Evolutionary conservation across 2,888 invertebrate species (phyloP).

Genomic region (Corbicula japonica): DNA sequence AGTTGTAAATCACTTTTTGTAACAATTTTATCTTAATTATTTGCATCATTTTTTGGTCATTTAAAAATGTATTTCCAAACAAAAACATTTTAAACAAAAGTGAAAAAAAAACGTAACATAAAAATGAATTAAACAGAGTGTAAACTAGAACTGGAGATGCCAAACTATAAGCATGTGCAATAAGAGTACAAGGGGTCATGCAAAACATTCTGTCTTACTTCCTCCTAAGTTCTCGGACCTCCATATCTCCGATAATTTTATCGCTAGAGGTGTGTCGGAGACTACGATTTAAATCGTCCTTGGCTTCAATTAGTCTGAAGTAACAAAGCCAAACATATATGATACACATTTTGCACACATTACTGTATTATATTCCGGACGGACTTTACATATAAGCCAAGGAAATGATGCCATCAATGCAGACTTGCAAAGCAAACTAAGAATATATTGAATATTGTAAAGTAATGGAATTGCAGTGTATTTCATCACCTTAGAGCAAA

Average conservation of each 20-base stretch:
- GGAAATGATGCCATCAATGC: too few relatives aligned
- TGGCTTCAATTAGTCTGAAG: constrained; percentile 83
- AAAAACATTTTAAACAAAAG: background rate
- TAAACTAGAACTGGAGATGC: constrained; percentile 32
- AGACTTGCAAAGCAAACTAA: too few relatives aligned
- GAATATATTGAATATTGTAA: too few relatives aligned
- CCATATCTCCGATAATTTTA: constrained; percentile 85
- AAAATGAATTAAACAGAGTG: background rate
- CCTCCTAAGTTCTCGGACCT: constrained; percentile 81
- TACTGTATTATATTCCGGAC: too few relatives aligned
- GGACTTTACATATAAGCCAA: too few relatives aligned
- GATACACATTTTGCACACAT: constrained; percentile 27
- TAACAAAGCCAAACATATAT: too few relatives aligned
- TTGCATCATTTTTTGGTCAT: constrained; percentile 10
- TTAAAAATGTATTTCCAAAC: background rate
- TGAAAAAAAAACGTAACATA: constrained; percentile 10
- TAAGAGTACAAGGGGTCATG: constrained; percentile 46
- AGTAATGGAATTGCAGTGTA: too few relatives aligned
- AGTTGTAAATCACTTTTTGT: too few relatives aligned
- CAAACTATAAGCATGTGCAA: constrained; percentile 46
- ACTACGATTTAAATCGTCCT: constrained; percentile 82
- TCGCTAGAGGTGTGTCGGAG: constrained; percentile 82
- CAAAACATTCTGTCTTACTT: constrained; percentile 79
- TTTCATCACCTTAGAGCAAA: too few relatives aligned
- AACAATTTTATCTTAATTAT: too few relatives aligned